These are phyloP conservation scores for Clamator glandarius DNA, from an alignment of 2,797 vertebrate species.

Conservation along the genomic window DNA sequence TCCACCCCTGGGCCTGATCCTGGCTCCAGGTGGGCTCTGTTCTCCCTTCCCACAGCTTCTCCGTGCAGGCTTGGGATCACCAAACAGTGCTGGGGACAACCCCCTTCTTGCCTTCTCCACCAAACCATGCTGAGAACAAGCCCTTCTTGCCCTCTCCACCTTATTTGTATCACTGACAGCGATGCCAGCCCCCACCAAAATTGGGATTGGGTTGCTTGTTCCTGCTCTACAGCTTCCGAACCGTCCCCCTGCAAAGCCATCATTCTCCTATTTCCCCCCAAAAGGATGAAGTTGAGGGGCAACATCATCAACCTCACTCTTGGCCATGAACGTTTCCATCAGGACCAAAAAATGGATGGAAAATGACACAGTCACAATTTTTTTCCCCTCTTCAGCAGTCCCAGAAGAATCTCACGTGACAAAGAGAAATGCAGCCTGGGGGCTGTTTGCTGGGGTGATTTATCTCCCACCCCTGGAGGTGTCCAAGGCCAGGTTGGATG, in stretches of 20 bases:
- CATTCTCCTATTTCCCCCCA: fast-evolving
- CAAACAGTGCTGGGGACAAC: fast-evolving
- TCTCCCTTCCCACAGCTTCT: neutral
- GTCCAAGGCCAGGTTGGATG: too few relatives aligned
- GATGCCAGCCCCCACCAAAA: fast-evolving
- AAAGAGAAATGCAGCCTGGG: neutral
- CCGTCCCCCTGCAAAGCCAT: fast-evolving
- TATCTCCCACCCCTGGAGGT: too few relatives aligned
- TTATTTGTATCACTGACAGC: fast-evolving
- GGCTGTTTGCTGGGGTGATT: neutral
- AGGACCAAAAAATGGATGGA: neutral
- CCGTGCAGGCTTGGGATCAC: neutral
- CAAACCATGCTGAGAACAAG: neutral
- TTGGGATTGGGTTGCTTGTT: neutral
- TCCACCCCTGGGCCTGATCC: neutral
- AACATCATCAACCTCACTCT: neutral
- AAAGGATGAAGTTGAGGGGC: fast-evolving
- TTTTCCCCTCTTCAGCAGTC: fast-evolving
- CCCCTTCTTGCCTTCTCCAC: neutral
- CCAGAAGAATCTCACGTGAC: neutral
- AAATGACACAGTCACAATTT: fast-evolving
- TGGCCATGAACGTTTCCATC: fast-evolving
- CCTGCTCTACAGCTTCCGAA: neutral
- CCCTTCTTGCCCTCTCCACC: fast-evolving
- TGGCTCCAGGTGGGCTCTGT: neutral